Evolutionary conservation across 2,797 vertebrate genomes (phyloP), one percentile per base, ranked within the genome.

Genomic region (Odontamblyopus rebecca): DNA sequence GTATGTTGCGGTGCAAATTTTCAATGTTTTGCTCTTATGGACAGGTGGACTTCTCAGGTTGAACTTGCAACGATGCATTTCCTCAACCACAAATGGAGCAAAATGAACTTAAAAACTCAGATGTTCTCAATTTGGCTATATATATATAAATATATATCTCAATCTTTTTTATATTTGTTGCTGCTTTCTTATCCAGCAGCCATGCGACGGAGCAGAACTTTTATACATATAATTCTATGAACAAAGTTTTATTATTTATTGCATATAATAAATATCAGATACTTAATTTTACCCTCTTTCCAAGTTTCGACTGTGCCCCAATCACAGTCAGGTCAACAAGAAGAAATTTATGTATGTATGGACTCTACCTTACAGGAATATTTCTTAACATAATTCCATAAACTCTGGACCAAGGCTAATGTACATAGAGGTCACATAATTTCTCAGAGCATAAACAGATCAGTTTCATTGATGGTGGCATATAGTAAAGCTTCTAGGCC

Each of bases 171-270:
- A 29, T 82, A 69, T 78, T 69, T 71, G 61, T 65, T 79, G 82
- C 83, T 77, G 73, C 88, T 78, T 84, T 76, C 83, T n/a, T 74
- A 74, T 75, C 71, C 19, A 70, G 80, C 75, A 73, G 70, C 74
- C 67, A 59, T 63, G 65, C 72, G 83, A 82, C 75, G 72, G 78
- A 74, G 80, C 81, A 78, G 79, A 83, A 81, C 78, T 84, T 86
- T 85, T 82, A 77, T 70, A 86, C 85, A 78, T 89, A 86, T 80
- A 80, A 86, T 87, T 87, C 82, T 94, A 90, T 91, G 87, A 90
- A 89, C 80, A 92, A 88, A 91, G 74, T 81, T 89, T 85, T 86
- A 90, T 92, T 94, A 94, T 94, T 93, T 94, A 94, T 94, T 93
- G 85, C 88, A 81, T 92, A 93, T 91, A 93, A 90, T 92, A 88